Evolutionary conservation across 2,797 vertebrate genomes (phyloP), one percentile per base, ranked within the genome.

Genomic region (Philypnodon macrostomus): DNA sequence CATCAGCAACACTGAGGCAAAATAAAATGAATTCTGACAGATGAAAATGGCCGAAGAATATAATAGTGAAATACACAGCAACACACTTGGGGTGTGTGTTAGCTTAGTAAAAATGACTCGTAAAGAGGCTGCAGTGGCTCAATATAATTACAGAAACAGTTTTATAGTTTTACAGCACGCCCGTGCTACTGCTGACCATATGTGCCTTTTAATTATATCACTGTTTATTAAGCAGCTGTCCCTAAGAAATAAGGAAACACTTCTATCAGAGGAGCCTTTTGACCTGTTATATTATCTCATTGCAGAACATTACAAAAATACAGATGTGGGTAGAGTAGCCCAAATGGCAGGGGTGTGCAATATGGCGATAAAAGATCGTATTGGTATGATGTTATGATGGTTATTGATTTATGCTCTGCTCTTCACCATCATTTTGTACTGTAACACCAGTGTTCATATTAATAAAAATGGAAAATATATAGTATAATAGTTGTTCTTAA

Each of bases 101-200:
- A 51, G 23, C 27, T 31, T 46, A 63, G 44, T 79, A 83, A 85
- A 66, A 44, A 81, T 76, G 62, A 47, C 35, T 77, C 67, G 59
- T 86, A 86, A 87, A 86, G 69, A 46, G 57, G 57, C 67, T 53
- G 38, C 63, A 46, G 72, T 61, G 60, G 64, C 70, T 69, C 63
- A 47, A 61, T 79, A 75, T 84, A 83, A 88, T 88, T 80, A 87
- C 36, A 38, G 56, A 50, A 74, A 70, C 58, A 16, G 50, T 79
- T 87, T 87, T 79, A 86, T 83, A 61, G 68, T 78, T 79, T 87
- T 83, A 89, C 83, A 81, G 71, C 81, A 86, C 71, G 77, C 75
- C 70, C 59, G 74, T 48, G 68, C 66, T 71, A 50, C 64, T 36
- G 47, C 58, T 47, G 55, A 74, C 71, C 80, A 74, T 80, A 81